Conservation (phyloP, 2,113 vertebrate genomes). For the Plotosus lineatus region DNA sequence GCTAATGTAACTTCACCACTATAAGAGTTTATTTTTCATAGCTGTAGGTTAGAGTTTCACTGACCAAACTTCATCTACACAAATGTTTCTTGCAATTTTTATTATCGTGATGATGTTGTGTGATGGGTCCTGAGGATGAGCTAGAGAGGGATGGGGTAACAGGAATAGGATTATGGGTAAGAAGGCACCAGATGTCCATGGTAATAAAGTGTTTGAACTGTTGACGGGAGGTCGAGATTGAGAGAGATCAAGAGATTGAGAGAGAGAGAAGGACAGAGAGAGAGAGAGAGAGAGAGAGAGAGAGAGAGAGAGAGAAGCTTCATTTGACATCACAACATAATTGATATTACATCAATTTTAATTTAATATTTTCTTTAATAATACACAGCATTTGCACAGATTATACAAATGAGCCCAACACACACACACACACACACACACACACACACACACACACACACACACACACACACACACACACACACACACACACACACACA, state of each 20-base stretch:
- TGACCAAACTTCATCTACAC: neutral
- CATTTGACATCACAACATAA: neutral
- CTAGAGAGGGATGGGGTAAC: neutral
- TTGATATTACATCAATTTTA: too few species aligned
- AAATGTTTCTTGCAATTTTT: neutral
- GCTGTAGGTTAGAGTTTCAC: neutral
- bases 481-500: conserved; percentile 15
- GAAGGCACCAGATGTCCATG: conserved; percentile 39
- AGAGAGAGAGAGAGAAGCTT: neutral
- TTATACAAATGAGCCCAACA: neutral
- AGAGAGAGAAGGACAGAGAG: neutral
- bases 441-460: conserved; percentile 4
- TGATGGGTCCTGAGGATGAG: neutral
- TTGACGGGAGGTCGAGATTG: neutral
- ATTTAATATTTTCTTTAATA: neutral
- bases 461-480: conserved; percentile 17
- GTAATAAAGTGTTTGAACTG: conserved; percentile 33
- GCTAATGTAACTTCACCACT: neutral
- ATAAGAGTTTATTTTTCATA: neutral
- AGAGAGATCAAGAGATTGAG: neutral
- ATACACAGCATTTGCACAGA: neutral
- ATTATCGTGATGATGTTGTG: neutral
- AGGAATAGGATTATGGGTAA: conserved; percentile 40
- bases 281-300: conserved; percentile 19
- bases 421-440: neutral